A percentile compares a stretch with the other conserved stretches of the same genome.
Evolutionary conservation across 2,797 vertebrate genomes (phyloP).

Genomic region (Acestrorhynchus altus): DNA sequence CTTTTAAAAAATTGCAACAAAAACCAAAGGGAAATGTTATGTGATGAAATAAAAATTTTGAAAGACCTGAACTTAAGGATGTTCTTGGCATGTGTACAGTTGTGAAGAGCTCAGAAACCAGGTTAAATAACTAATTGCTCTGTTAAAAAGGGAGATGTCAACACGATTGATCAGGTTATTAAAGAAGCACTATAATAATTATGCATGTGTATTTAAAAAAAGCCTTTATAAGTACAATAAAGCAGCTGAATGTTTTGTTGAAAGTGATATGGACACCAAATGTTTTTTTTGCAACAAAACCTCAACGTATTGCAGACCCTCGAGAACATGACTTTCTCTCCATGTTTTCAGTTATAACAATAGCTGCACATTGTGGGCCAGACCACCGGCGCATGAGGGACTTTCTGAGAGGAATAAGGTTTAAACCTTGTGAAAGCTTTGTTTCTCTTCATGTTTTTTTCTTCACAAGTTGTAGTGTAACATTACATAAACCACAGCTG

Average conservation of each 20-base stretch:
- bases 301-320: slow-evolving; percentile 57
- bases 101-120: neutral
- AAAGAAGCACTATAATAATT: neutral
- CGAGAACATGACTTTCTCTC: slow-evolving; percentile 58
- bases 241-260: no score
- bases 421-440: slow-evolving; percentile 50
- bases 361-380: slow-evolving; percentile 56
- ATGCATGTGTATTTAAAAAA: neutral
- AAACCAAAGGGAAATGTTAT: neutral
- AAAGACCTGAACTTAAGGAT: slow-evolving; percentile 15
- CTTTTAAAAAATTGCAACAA: slow-evolving; percentile 7
- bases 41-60: slow-evolving; percentile 45
- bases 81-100: neutral
- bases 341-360: slow-evolving; percentile 61
- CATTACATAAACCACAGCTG: slow-evolving; percentile 49
- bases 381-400: slow-evolving; percentile 59
- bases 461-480: slow-evolving; percentile 9
- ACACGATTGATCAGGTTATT: neutral
- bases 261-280: slow-evolving; percentile 36
- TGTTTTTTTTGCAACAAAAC: slow-evolving; percentile 47
- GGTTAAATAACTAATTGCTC: neutral
- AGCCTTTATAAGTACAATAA: no score
- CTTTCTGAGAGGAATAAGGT: slow-evolving; percentile 53
- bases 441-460: slow-evolving; percentile 38
- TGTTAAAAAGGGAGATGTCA: neutral